These are phyloP conservation scores for Tapirus indicus DNA, from an alignment of 2,797 vertebrate species.

Conservation along the genomic window DNA sequence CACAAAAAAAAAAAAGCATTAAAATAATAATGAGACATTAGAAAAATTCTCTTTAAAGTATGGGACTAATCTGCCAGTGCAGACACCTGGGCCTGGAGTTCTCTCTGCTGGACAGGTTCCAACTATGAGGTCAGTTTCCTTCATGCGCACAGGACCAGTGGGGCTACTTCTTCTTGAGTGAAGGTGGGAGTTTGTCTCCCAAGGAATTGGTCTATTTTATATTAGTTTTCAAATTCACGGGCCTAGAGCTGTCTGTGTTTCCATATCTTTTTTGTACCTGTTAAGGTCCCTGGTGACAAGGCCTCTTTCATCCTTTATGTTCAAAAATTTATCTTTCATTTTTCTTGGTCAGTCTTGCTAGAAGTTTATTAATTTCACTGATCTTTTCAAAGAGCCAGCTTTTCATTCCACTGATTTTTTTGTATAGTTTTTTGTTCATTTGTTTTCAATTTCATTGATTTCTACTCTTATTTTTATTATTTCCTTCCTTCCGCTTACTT, in stretches of 20 bases:
- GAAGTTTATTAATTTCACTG: background rate
- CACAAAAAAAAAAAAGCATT: no score
- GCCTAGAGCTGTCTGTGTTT: background rate
- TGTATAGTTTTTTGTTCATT: background rate
- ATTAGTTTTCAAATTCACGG: no score
- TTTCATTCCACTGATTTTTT: background rate
- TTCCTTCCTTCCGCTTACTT: background rate
- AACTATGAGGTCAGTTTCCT: no score
- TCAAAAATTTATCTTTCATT: no score
- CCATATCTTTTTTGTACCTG: background rate
- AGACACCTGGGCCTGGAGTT: background rate
- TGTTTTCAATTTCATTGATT: background rate
- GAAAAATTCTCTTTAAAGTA: no score
- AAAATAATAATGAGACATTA: no score
- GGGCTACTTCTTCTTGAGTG: no score
- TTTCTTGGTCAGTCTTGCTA: background rate
- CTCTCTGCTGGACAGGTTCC: no score
- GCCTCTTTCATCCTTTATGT: fast-evolving
- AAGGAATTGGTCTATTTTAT: no score
- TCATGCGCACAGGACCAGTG: background rate
- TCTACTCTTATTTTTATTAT: background rate
- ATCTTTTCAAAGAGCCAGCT: background rate
- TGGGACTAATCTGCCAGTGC: background rate
- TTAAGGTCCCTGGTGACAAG: background rate
- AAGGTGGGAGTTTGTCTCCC: no score